A percentile compares a stretch with the other conserved stretches of the same genome.
phyloP scores from a whole-genome alignment of 2,888 invertebrate genomes.

The Furcula furcula region DNA sequence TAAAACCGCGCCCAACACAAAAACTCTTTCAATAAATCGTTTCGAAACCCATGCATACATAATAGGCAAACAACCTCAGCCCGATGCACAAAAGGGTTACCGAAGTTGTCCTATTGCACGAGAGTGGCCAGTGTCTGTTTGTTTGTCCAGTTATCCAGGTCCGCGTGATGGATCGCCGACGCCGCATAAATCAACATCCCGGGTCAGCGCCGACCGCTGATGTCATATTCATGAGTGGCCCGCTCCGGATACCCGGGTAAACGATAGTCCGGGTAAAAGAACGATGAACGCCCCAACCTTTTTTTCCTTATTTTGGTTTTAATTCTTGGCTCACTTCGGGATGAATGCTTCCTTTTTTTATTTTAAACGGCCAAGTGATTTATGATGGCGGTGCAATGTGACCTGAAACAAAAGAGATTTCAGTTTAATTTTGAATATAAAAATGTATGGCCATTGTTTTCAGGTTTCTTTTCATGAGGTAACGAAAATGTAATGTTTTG shows the following conservation, averaged over 20 bases:
- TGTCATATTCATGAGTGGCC: conserved; percentile 73
- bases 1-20: conserved; percentile 32
- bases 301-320: conserved; percentile 53
- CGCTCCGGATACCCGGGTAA: conserved; percentile 37
- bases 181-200: conserved; percentile 63
- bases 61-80: conserved; percentile 47
- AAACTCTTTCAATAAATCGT: conserved; percentile 44
- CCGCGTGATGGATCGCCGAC: conserved; percentile 63
- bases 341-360: conserved; percentile 32
- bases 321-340: conserved; percentile 43
- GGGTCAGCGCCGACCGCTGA: conserved; percentile 58
- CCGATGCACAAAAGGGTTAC: conserved; percentile 34
- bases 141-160: conserved; percentile 32
- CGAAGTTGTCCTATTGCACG: conserved; percentile 32
- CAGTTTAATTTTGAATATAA: conserved; percentile 17
- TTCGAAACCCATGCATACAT: conserved; percentile 53
- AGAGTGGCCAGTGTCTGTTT: conserved; percentile 42
- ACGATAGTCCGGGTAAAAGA: conserved; percentile 40
- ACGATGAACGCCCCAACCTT: conserved; percentile 36
- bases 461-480: no score
- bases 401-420: conserved; percentile 60
- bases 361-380: conserved; percentile 46
- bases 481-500: no score
- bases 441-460: no score
- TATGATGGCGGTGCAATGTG: conserved; percentile 35